phyloP scores from a whole-genome alignment of 2,888 invertebrate species.

The Sinopyrophorus schimmeli region DNA sequence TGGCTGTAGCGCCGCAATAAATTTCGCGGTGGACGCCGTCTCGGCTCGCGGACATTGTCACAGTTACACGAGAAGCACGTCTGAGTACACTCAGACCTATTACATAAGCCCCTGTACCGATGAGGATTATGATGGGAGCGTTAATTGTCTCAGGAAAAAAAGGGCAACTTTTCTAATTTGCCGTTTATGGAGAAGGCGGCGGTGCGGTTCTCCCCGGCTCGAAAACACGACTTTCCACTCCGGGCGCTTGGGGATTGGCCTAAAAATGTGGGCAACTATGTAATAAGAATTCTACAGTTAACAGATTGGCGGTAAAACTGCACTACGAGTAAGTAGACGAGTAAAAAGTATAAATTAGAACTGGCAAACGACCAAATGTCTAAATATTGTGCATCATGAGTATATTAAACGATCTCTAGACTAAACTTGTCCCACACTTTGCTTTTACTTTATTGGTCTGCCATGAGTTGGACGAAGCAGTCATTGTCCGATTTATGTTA shows the following conservation, averaged over 20 bases:
- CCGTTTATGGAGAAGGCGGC: background rate
- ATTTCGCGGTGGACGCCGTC: conserved; percentile 49
- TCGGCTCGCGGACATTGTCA: conserved; percentile 50
- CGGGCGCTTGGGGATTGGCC: conserved; percentile 9
- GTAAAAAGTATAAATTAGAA: conserved; percentile 24
- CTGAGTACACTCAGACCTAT: conserved; percentile 14
- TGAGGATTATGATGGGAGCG: conserved; percentile 3
- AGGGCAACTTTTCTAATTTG: no score
- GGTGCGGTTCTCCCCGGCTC: background rate
- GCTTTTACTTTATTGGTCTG: conserved; percentile 34
- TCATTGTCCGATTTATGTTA: conserved; percentile 32
- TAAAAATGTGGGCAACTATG: background rate
- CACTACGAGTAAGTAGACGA: conserved; percentile 16
- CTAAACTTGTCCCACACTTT: conserved; percentile 34
- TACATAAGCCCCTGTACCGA: conserved; percentile 18
- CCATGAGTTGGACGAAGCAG: conserved; percentile 26
- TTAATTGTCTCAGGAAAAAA: background rate
- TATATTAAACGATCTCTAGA: conserved; percentile 27
- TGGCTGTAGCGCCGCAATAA: conserved; percentile 50
- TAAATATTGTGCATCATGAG: conserved; percentile 30
- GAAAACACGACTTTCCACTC: conserved; percentile 20
- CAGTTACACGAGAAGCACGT: conserved; percentile 41
- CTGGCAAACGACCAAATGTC: conserved; percentile 29
- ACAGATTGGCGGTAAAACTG: conserved; percentile 8
- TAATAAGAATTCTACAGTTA: conserved; percentile 2